Base-by-base conservation (phyloP, 2,113 vertebrate genomes). In the Cynocephalus volans region DNA sequence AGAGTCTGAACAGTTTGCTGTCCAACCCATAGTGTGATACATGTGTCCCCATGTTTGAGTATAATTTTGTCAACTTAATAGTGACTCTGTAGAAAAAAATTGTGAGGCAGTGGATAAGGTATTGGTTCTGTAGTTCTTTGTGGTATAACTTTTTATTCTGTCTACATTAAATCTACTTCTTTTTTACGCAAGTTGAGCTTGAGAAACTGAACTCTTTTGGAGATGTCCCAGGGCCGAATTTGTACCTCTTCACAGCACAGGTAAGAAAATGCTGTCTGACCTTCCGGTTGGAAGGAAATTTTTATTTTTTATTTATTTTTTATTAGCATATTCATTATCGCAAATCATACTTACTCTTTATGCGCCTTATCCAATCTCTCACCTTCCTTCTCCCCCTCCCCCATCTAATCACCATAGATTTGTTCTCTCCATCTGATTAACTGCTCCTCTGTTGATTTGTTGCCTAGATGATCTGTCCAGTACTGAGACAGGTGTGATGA, bases 111-210 rank as follows among this genome's bases (percentile, higher is more conserved):
- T 86, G 0, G n/a, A 83, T 52, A 82, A 31, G 8, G 15, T 52
- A 23, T 13, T 89, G 69, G 8, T 11, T 58, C 62, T 87, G 41
- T 86, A 72, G 72, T 89, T 92, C 36, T 21, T 33, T 94, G 15
- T 82, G 13, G n/a, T 86, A 2, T 87, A 76, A 60, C 56, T 94
- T 89, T 56, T 50, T 86, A 58, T 67, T 69, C 6, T 69, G 2
- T 73, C n/a, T 87, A 36, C 58, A 45, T 83, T 83, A 73, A 73
- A 64, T 72, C n/a, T 45, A 52, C 54, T 73, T 95, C 17, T 0
- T 92, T 64, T 67, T 36, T 85, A 23, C 93, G 33, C 18, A 89
- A 86, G 13, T 73, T 86, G 56, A 94, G 10, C 50, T 77, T 77
- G 15, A 82, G 33, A 85, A 45, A 81, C 54, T 67, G 65, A 94